phyloP scores from a whole-genome alignment of 2,113 vertebrate species.

The Haliaeetus leucogaster region DNA sequence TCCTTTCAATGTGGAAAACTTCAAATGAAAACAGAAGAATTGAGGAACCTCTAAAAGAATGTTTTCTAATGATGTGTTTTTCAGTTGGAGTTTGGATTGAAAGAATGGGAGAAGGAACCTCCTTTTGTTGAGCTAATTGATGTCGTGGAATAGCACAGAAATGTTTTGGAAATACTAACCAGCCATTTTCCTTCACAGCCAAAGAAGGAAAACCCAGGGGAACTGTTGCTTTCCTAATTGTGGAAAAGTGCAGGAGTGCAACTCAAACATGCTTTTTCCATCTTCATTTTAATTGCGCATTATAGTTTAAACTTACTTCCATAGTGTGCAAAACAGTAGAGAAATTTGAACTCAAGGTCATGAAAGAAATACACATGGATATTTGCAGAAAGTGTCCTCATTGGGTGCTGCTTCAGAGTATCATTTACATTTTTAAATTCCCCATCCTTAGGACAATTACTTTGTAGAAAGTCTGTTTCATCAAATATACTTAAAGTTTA shows the following conservation, averaged over 20 bases:
- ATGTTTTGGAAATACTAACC: slow-evolving; percentile 8
- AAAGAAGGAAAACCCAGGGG: slow-evolving; percentile 12
- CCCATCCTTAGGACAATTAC: background rate
- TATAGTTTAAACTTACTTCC: background rate
- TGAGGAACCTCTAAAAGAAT: background rate
- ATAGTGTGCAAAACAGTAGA: slow-evolving; percentile 4
- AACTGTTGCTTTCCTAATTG: background rate
- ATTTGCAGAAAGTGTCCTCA: background rate
- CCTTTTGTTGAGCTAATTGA: background rate
- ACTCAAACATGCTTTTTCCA: slow-evolving; percentile 9
- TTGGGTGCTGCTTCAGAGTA: background rate
- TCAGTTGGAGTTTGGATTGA: background rate
- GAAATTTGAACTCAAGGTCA: slow-evolving; percentile 37
- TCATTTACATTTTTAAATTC: slow-evolving; percentile 1
- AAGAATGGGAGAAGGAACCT: background rate
- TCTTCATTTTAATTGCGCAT: background rate
- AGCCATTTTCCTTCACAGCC: slow-evolving; percentile 6
- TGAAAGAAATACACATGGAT: background rate
- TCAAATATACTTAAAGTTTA: background rate
- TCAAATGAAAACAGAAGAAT: background rate
- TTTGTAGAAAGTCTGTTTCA: background rate
- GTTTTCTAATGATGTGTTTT: background rate
- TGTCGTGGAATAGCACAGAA: background rate
- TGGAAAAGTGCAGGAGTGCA: slow-evolving; percentile 13
- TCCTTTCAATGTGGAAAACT: background rate